phyloP scores from a whole-genome alignment of 1,140 invertebrate genomes.

The Nephila pilipes region DNA sequence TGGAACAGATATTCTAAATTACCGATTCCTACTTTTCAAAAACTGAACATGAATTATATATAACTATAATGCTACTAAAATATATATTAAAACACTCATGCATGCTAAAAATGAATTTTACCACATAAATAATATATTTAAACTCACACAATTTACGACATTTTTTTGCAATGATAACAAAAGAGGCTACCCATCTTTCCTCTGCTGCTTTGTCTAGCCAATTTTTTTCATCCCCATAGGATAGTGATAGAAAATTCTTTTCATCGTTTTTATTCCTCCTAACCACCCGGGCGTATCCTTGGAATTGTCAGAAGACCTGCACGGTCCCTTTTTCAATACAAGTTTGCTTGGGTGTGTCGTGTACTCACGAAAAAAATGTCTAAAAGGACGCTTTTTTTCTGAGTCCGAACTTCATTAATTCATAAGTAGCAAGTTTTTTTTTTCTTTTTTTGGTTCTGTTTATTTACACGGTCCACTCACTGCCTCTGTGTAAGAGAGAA shows the following conservation, averaged over 20 bases:
- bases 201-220: neutral
- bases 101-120: no score
- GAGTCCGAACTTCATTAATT: neutral
- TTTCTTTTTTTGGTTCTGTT: neutral
- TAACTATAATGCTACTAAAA: no score
- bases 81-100: no score
- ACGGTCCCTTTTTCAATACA: neutral
- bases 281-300: slow-evolving; percentile 19
- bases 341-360: neutral
- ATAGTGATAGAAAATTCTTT: neutral
- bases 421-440: neutral
- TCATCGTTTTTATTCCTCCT: neutral
- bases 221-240: neutral
- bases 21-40: no score
- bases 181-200: no score
- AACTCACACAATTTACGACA: no score
- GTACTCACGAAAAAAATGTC: neutral
- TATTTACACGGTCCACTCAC: neutral
- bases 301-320: slow-evolving; percentile 11
- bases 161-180: no score
- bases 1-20: no score
- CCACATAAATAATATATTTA: no score
- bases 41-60: no score
- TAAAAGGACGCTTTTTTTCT: neutral
- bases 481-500: neutral